Evolutionary conservation across 1,140 invertebrate species (phyloP), one percentile per base, ranked within the genome.

Genomic region (Bombus sibiricus): DNA sequence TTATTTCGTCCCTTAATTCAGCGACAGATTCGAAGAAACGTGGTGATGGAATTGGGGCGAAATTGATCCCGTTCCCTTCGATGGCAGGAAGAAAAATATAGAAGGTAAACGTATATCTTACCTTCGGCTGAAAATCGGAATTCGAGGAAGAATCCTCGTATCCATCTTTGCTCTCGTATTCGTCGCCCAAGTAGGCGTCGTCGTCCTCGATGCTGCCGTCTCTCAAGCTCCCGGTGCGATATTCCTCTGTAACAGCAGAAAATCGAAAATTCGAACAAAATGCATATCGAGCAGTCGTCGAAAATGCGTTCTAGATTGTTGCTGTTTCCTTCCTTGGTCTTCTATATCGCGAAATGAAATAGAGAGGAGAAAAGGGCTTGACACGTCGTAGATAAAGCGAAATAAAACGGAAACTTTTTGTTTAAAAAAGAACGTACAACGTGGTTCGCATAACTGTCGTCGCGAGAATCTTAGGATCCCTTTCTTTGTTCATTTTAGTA

Each of bases 161-260:
- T 72, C 81, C 89, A 18, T 91, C 91, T 8, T 93, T 92, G 64
- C 90, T 85, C 22, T 90, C 89, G 78, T 91, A 91, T 1, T 92
- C 91, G 81, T 93, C 92, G 39, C 85, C 83, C 81, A 92, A 88
- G 77, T 93, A 93, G 79, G 90, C 79, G 22, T 92, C 86, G n/a
- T 93, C 89, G 39, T 89, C 89, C 12, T 89, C 88, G 80, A 87
- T 74, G 80, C 66, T 82, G n/a, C 87, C 88, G 3, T 81, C 82
- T 71, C 87, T 91, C 25, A 78, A 74, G 71, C 88, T 87, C 12
- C 86, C 87, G 34, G 53, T 43, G 43, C 89, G 86, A 76, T 91
- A 93, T 79, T 92, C 89, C 12, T 89, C 92, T 93, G 82, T 76
- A 87, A 89, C n/a, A 69, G 10, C 13, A 6, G 28, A 28, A 37